These are phyloP conservation scores for Onchidella celtica DNA, from an alignment of 2,888 invertebrate species.

Conservation along the genomic window DNA sequence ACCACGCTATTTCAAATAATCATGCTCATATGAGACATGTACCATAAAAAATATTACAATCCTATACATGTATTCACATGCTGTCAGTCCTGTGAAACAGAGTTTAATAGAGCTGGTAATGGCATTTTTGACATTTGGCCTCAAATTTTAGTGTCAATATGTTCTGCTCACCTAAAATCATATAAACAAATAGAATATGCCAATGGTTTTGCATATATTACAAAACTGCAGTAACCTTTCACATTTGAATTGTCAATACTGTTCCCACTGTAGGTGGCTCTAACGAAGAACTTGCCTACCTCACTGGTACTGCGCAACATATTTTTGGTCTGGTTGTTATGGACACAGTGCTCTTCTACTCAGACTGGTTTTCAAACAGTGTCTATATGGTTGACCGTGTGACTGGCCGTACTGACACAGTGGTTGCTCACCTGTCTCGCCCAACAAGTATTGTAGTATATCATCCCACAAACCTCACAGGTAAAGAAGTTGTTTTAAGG, in stretches of 20 bases:
- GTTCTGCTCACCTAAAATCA: no score
- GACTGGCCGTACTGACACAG: constrained; percentile 58
- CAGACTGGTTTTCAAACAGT: constrained; percentile 64
- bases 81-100: no score
- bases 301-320: constrained; percentile 58
- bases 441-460: constrained; percentile 65
- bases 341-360: constrained; percentile 62
- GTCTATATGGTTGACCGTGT: constrained; percentile 65
- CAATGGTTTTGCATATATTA: no score
- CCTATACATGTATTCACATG: no score
- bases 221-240: no score
- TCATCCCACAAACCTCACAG: constrained; percentile 61
- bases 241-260: constrained; percentile 1
- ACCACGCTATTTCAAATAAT: no score
- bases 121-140: no score
- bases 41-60: no score
- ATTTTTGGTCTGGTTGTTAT: constrained; percentile 64
- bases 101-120: no score
- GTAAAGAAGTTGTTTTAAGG: constrained; percentile 57
- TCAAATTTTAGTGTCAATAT: no score
- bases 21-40: no score
- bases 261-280: constrained; percentile 58
- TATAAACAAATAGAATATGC: no score
- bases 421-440: constrained; percentile 62
- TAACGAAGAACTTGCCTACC: constrained; percentile 56